These are phyloP conservation scores for Lathronympha strigana DNA, from an alignment of 2,888 invertebrate genomes.

Conservation along the genomic window DNA sequence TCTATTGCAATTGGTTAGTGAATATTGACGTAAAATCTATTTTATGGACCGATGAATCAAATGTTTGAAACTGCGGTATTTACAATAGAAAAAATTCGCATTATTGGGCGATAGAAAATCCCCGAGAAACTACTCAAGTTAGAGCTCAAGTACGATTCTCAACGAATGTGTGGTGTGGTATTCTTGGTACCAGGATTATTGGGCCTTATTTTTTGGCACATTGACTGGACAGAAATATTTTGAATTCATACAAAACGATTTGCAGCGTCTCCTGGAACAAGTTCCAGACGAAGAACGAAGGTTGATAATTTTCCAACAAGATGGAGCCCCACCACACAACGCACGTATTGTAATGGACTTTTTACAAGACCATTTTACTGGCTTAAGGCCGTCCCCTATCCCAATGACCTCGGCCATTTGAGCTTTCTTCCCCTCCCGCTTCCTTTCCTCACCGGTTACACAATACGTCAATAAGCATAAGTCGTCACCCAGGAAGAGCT, in stretches of 20 bases:
- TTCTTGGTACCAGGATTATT: conserved; percentile 5
- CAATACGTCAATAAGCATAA: too few species aligned
- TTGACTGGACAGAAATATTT: conserved; percentile 3
- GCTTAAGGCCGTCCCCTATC: too few species aligned
- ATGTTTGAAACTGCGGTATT: conserved; percentile 10
- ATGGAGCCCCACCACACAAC: conserved; percentile 3
- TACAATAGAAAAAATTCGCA: conserved; percentile 11
- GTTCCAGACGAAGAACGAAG: conserved; percentile 1
- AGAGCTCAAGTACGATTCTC: conserved; percentile 3
- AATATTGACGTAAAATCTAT: conserved; percentile 9
- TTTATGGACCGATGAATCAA: conserved; percentile 12
- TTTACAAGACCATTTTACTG: conserved; percentile 1
- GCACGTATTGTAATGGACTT: conserved; percentile 1
- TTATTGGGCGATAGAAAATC: conserved; percentile 6
- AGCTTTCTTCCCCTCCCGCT: too few species aligned
- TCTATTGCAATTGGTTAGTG: conserved; percentile 7
- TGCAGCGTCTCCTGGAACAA: conserved; percentile 1
- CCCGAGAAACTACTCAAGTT: conserved; percentile 3
- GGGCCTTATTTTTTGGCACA: conserved; percentile 6
- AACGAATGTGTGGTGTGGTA: conserved; percentile 8
- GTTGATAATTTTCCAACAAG: conserved; percentile 1
- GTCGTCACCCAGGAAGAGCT: too few species aligned
- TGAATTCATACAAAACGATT: conserved; percentile 1
- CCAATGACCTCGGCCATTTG: too few species aligned
- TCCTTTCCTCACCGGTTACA: too few species aligned